Conservation (phyloP, 2,113 vertebrate genomes). For the Rhea americana region DNA sequence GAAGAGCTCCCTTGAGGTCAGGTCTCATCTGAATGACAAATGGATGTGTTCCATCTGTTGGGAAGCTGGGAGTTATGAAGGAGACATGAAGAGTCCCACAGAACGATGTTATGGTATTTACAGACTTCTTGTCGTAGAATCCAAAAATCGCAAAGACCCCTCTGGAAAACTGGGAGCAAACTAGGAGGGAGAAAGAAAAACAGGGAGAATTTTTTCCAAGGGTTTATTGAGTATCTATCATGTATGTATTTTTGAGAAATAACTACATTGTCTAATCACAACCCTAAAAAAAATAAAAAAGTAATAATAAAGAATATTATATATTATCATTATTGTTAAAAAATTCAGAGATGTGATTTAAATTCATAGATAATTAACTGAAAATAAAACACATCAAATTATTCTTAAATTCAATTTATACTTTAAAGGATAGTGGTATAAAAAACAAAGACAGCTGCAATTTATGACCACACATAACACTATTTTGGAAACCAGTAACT, state of each 20-base stretch:
- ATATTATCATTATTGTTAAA: not conserved
- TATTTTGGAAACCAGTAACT: not conserved
- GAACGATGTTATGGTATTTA: slow-evolving; percentile 98
- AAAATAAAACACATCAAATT: not conserved
- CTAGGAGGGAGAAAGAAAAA: slow-evolving; percentile 72
- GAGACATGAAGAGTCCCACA: slow-evolving; percentile 98
- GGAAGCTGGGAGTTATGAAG: slow-evolving; percentile 98
- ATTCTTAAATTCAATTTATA: not conserved
- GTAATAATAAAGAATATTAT: not conserved
- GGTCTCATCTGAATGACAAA: slow-evolving; percentile 99
- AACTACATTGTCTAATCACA: not conserved
- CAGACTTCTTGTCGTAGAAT: slow-evolving; percentile 99
- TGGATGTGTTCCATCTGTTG: slow-evolving; percentile 94
- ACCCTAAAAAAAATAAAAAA: not conserved
- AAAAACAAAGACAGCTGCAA: not conserved
- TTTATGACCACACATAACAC: not conserved
- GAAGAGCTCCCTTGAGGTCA: slow-evolving; percentile 95
- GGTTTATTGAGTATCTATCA: not conserved
- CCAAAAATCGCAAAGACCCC: slow-evolving; percentile 99
- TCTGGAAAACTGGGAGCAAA: slow-evolving; percentile 99
- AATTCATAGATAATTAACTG: not conserved
- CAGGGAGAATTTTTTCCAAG: not conserved
- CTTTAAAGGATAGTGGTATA: not conserved
- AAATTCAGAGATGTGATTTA: not conserved
- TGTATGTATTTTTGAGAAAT: not conserved